Evolutionary conservation across 2,797 vertebrate genomes (phyloP), one percentile per base, ranked within the genome.

Genomic region (Pipistrellus nathusii): DNA sequence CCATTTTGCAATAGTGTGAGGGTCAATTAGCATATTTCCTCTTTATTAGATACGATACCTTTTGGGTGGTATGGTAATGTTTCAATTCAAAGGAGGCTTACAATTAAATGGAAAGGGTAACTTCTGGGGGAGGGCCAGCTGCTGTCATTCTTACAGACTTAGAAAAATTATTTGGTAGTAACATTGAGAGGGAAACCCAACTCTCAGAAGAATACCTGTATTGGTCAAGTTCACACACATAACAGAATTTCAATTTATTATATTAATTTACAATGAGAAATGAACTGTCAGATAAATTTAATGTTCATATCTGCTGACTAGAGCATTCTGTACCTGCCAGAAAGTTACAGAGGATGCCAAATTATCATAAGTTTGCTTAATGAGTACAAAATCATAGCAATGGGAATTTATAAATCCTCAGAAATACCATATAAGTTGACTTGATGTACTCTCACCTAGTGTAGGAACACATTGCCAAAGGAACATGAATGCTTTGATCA

Each of bases 301-400:
- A 53, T 18, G 38, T 81, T 82, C 44, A 38, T 69, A 75, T 69
- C 75, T 62, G 7, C 21, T 86, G 32, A 69, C 7, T 14, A 62
- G 41, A 76, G 48, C 17, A 53, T 62, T 90, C 10, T 82, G n/a
- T 53, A 18, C 27, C 51, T 59, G 8, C 73, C 62, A 25, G 35
- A 53, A 76, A 53, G 5, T 6, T 38, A 62, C 17, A 62, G 35
- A 71, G 41, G 30, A 69, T 48, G 17, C 9, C 30, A 71, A 90
- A 71, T 90, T 86, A 77, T 71, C 12, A 53, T 76, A 76, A n/a
- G 18, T 86, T 83, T 87, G 23, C 77, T 90, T 83, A 90, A 86
- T 93, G 75, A 86, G 8, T 51, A 53, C 10, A 14, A 78, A 80
- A 88, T 78, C 5, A 85, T 8, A 85, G 68, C 25, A 89, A 23